Evolutionary conservation across 2,113 vertebrate species (phyloP).

Genomic region (Siniperca knerii): DNA sequence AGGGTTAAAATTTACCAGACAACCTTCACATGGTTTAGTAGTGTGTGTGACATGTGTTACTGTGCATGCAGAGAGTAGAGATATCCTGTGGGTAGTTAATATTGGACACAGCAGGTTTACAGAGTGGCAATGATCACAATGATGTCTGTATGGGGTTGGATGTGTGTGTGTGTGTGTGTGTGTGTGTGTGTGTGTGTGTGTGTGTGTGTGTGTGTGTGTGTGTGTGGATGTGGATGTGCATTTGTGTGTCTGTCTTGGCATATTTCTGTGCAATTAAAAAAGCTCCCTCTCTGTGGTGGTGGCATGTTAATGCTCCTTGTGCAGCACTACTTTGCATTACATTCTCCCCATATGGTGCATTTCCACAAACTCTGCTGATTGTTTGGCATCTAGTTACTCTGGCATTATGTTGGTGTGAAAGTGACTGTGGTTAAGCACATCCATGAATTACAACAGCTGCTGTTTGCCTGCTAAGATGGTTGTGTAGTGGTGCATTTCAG

Average conservation of each 20-base stretch:
- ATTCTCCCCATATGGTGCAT: conserved; percentile 42
- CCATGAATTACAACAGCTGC: conserved; percentile 61
- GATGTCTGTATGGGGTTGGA: conserved; percentile 46
- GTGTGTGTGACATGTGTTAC: conserved; percentile 49
- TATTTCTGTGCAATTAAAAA: conserved; percentile 39
- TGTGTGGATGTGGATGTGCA: background rate
- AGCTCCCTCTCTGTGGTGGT: conserved; percentile 20
- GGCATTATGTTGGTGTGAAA: conserved; percentile 27
- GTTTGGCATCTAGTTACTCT: conserved; percentile 35
- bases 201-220: conserved; percentile 12
- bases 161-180: conserved; percentile 15
- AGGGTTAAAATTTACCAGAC: conserved; percentile 44
- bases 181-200: background rate
- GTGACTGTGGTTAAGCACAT: conserved; percentile 6
- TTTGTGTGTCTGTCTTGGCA: conserved; percentile 25
- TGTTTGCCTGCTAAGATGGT: conserved; percentile 48
- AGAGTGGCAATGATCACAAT: conserved; percentile 58
- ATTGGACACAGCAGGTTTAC: conserved; percentile 77
- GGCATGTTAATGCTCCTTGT: conserved; percentile 36
- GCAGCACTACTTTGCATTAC: conserved; percentile 3
- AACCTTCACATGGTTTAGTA: conserved; percentile 30
- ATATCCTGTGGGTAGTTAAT: conserved; percentile 75
- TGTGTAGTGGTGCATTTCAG: conserved; percentile 55
- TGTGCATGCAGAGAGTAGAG: conserved; percentile 59
- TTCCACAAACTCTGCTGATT: conserved; percentile 37